phyloP scores from a whole-genome alignment of 2,888 invertebrate species.

The Operophtera brumata region DNA sequence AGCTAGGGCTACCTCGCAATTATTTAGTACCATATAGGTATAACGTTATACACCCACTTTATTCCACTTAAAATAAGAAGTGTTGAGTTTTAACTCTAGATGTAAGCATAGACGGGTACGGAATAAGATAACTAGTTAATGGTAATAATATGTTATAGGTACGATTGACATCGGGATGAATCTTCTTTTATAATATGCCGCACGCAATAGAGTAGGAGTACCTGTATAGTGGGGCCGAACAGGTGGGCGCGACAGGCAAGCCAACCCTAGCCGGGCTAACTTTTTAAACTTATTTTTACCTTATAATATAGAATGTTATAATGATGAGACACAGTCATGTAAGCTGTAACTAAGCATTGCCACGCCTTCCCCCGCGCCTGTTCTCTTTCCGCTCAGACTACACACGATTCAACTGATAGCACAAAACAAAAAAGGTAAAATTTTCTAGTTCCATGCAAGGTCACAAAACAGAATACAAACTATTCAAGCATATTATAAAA shows the following conservation, averaged over 20 bases:
- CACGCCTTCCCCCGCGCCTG: no score
- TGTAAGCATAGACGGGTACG: constrained; percentile 67
- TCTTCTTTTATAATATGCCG: constrained; percentile 66
- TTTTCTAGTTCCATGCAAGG: constrained; percentile 36
- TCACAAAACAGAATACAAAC: constrained; percentile 54
- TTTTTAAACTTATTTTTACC: no score
- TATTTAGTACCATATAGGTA: constrained; percentile 62
- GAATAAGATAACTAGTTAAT: constrained; percentile 39
- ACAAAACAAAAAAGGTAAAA: not conserved
- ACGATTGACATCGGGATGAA: constrained; percentile 45
- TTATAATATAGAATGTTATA: no score
- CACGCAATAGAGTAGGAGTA: no score
- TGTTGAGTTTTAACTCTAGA: constrained; percentile 61
- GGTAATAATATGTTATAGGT: constrained; percentile 39
- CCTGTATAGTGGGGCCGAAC: no score
- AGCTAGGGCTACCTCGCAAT: constrained; percentile 74
- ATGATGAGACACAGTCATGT: no score
- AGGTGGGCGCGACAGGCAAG: no score
- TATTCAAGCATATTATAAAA: constrained; percentile 61
- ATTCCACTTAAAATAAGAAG: constrained; percentile 74
- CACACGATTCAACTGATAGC: not conserved
- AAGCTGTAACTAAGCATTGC: not conserved
- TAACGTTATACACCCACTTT: constrained; percentile 58
- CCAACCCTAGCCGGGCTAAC: no score
- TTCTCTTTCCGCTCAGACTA: no score